A percentile compares a stretch with the other conserved stretches of the same genome.
These are phyloP conservation scores for Chalcis sispes DNA, from an alignment of 2,888 invertebrate genomes.

Conservation along the genomic window DNA sequence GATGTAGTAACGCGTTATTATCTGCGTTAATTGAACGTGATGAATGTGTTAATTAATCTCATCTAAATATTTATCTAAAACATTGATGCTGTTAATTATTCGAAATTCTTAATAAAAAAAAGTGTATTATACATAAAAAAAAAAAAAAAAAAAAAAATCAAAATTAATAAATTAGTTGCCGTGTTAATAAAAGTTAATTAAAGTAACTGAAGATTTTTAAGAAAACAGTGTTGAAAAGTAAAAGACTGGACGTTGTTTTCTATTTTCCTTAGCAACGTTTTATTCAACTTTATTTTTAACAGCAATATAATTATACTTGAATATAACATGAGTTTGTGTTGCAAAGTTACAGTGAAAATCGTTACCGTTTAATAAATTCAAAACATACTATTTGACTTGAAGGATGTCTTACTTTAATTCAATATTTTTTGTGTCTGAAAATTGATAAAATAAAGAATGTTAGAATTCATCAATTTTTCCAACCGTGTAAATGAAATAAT, in stretches of 20 bases:
- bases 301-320: neutral
- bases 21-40: slow-evolving; percentile 16
- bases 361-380: slow-evolving; percentile 33
- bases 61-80: too few relatives aligned
- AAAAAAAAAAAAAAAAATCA: slow-evolving; percentile 35
- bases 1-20: slow-evolving; percentile 23
- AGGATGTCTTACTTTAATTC: slow-evolving; percentile 54
- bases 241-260: slow-evolving; percentile 44
- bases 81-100: slow-evolving; percentile 35
- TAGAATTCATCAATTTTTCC: slow-evolving; percentile 56
- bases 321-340: slow-evolving; percentile 42
- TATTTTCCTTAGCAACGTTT: slow-evolving; percentile 48
- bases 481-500: slow-evolving; percentile 49
- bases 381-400: slow-evolving; percentile 42
- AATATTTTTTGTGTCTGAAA: slow-evolving; percentile 57
- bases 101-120: slow-evolving; percentile 21
- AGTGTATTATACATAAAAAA: slow-evolving; percentile 19
- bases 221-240: slow-evolving; percentile 39
- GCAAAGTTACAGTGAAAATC: slow-evolving; percentile 47
- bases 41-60: slow-evolving; percentile 32
- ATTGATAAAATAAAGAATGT: slow-evolving; percentile 55
- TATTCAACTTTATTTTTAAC: slow-evolving; percentile 46
- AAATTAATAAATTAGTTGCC: slow-evolving; percentile 44
- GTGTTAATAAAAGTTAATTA: slow-evolving; percentile 48
- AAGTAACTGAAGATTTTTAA: slow-evolving; percentile 15